phyloP scores from a whole-genome alignment of 1,140 invertebrate species.

The Acyrthosiphon pisum region DNA sequence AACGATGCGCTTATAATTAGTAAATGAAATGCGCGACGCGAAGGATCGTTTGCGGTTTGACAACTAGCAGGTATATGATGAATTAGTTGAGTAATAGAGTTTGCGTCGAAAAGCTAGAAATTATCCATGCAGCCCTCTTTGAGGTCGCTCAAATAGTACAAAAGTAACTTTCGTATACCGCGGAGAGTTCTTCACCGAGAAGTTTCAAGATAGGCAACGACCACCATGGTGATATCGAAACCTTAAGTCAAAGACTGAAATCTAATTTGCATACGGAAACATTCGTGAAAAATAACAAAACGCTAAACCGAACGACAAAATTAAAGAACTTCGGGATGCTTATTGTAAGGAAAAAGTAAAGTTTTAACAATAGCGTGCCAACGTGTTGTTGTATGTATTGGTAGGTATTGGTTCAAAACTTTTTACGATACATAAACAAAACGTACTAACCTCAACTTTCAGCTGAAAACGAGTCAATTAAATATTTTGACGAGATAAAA shows the following conservation, averaged over 20 bases:
- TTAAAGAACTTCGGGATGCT: not conserved
- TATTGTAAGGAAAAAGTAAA: not conserved
- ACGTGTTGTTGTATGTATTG: not conserved
- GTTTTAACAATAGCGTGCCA: not conserved
- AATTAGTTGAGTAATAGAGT: not conserved
- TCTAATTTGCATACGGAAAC: not conserved
- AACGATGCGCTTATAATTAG: no score
- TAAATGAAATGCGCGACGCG: no score
- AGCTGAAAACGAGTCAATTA: not conserved
- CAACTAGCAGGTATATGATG: not conserved
- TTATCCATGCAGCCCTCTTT: not conserved
- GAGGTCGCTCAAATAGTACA: not conserved
- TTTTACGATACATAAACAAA: not conserved
- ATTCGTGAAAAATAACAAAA: not conserved
- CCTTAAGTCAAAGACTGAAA: not conserved
- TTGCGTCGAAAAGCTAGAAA: not conserved
- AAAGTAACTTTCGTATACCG: not conserved
- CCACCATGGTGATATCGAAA: not conserved
- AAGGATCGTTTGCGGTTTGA: not conserved
- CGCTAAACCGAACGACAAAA: not conserved
- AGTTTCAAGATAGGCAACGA: not conserved
- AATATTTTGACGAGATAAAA: no score
- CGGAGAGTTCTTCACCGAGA: not conserved
- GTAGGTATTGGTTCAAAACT: not conserved
- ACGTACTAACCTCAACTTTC: not conserved